Base-by-base conservation (phyloP, 1,140 invertebrate genomes). In the Brachionus manjavacas region DNA sequence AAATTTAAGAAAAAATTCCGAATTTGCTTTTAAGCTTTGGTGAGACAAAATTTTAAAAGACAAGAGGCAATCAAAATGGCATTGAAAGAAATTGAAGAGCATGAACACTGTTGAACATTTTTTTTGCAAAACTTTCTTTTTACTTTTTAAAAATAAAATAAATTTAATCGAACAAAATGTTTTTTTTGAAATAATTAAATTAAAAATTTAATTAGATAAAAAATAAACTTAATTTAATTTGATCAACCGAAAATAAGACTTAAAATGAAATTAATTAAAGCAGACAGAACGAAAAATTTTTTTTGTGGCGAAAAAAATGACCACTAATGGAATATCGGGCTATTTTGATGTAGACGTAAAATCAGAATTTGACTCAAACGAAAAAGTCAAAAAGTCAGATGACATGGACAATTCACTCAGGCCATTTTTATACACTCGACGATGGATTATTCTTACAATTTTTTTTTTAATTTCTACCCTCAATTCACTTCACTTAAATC, bases 391-490 rank as follows among this genome's bases (percentile, higher is more conserved):
- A 72, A 72, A 72, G 20, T 41, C 35, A 23, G 31, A 72, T 41
- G 68, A 72, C 8, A 6, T 39, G 3, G 68, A 72, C 16, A 41
- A 6, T 16, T 16, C 16, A 41, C 16, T 16, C 8, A 20, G 9
- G 3, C 68, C 31, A 41, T 41, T 41, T 41, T 20, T 72, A 11
- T 81, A 81, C 60, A 35, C 39, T 60, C 91, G 91, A 85, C 90
- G 97, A 90, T 98, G 95, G 95, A 86, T 95, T 49, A 94, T 98
- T 85, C 90, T 99, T 84, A 89, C 90, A 35, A 92, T 98, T 60
- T 99, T 98, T 90, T 93, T 95, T 1, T 86, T 94, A 3, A 96
- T 95, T 89, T 97, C 96, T 12, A 93, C 95, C 72, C 94, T 93
- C 83, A 98, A 97, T 89, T 92, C 89, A 92, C 85, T 93, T 94